Conservation (phyloP, 2,888 invertebrate species). For the Hydrotaea diabolus region DNA sequence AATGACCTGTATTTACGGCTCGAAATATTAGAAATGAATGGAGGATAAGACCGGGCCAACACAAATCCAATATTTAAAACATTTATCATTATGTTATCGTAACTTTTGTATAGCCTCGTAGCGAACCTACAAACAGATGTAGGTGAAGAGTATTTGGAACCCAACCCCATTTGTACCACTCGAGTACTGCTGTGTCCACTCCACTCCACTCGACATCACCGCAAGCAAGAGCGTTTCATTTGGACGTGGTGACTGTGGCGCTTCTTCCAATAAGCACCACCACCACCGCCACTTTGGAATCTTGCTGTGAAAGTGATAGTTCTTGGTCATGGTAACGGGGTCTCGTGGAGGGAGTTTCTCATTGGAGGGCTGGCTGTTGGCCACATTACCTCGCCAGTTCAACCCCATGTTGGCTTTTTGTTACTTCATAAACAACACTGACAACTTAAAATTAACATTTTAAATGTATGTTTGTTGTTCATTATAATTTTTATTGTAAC, state of each 20-base stretch:
- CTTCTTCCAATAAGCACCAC: constrained; percentile 8
- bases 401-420: constrained; percentile 32
- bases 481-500: constrained; percentile 56
- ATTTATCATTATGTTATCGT: constrained; percentile 64
- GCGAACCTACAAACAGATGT: neutral
- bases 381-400: neutral
- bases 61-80: constrained; percentile 40
- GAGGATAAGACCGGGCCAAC: neutral
- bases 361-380: neutral
- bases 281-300: constrained; percentile 14
- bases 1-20: constrained; percentile 27
- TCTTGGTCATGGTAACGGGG: neutral
- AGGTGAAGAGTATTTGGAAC: neutral
- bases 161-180: neutral
- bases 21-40: constrained; percentile 20
- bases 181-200: neutral
- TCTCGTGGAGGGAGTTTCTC: constrained; percentile 7
- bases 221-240: neutral
- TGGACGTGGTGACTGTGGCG: neutral
- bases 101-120: constrained; percentile 17
- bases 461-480: constrained; percentile 49
- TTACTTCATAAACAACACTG: constrained; percentile 12
- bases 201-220: neutral
- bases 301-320: constrained; percentile 26
- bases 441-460: constrained; percentile 56